Base-by-base conservation (phyloP, 2,797 vertebrate genomes). In the Microctenopoma stevenorrisi region DNA sequence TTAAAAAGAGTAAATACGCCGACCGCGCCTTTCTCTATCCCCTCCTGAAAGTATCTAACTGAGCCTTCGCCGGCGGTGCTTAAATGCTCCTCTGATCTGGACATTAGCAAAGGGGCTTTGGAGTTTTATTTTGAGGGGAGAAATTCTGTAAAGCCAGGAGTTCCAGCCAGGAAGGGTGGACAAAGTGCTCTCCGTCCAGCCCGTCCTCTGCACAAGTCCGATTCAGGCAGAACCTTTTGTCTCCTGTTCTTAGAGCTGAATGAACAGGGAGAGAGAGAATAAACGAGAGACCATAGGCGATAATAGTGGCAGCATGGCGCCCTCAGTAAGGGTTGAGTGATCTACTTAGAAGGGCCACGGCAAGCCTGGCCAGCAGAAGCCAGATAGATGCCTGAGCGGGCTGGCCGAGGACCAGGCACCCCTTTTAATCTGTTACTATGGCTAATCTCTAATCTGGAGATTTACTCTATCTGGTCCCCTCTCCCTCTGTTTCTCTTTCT, bases 371-470 rank as follows among this genome's bases (percentile, higher is more conserved):
- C 90, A 90, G 86, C 89, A 89, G 91, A 90, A 93, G 89, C 88
- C 91, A 88, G 91, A 93, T 91, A 93, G 92, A 93, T 93, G 90
- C 90, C 90, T 88, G 83, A 88, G 87, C 93, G 86, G 83, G 73
- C 88, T 92, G 91, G 90, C 86, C 25, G 16, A 15, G 66, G 64
- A 89, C 93, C 94, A 94, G 89, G 89, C 88, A 76, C 79, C 88
- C 88, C 87, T 86, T 89, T 88, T 92, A 94, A 93, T 92, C 93
- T 93, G 90, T 86, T 85, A 89, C 89, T 89, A 86, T 67, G 85
- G 89, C 90, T 94, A 94, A 94, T 94, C 92, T 94, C 92, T 94
- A 94, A 94, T 94, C 92, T 94, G 92, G 91, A 94, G 93, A 94
- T 94, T 94, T 94, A 92, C 88, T 91, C 88, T 86, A 88, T 89